Conservation (phyloP, 2,113 vertebrate genomes). For the Lipotes vexillifer region DNA sequence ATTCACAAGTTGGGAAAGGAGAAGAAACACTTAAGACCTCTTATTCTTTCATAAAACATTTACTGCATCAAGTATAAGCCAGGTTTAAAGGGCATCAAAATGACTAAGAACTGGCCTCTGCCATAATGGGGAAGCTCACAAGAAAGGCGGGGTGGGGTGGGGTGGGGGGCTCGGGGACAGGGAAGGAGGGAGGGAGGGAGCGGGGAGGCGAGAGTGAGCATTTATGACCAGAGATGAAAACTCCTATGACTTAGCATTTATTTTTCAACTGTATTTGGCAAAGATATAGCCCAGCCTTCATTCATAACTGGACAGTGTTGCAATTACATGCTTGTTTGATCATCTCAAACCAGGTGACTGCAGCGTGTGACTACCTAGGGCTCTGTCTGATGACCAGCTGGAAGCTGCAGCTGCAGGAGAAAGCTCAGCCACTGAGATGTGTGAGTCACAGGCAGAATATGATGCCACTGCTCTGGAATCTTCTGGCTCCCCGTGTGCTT, state of each 20-base stretch:
- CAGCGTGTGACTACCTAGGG: conserved; percentile 16
- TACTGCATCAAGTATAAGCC: not conserved
- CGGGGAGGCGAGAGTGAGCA: not conserved
- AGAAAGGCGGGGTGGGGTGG: not conserved
- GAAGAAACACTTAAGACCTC: not conserved
- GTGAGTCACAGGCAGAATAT: conserved; percentile 62
- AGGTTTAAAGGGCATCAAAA: not conserved
- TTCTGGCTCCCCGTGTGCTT: conserved; percentile 60
- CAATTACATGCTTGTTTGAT: not conserved
- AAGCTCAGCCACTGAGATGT: conserved; percentile 27
- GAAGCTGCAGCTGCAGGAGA: conserved; percentile 31
- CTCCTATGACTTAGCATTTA: conserved; percentile 42
- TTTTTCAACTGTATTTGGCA: conserved; percentile 47
- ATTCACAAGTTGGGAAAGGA: not conserved
- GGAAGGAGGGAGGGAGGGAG: no score
- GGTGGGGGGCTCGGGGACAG: not conserved
- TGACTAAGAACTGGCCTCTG: not conserved
- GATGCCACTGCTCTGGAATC: conserved; percentile 64
- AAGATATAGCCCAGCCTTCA: conserved; percentile 26
- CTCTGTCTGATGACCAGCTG: conserved; percentile 40
- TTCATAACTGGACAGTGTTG: conserved; percentile 19
- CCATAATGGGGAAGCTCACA: not conserved
- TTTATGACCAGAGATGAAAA: not conserved
- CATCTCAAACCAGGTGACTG: conserved; percentile 49
- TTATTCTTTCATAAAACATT: conserved; percentile 5